Evolutionary conservation across 2,888 invertebrate genomes (phyloP), one percentile per base, ranked within the genome.

Genomic region (Gastrophysa polygoni): DNA sequence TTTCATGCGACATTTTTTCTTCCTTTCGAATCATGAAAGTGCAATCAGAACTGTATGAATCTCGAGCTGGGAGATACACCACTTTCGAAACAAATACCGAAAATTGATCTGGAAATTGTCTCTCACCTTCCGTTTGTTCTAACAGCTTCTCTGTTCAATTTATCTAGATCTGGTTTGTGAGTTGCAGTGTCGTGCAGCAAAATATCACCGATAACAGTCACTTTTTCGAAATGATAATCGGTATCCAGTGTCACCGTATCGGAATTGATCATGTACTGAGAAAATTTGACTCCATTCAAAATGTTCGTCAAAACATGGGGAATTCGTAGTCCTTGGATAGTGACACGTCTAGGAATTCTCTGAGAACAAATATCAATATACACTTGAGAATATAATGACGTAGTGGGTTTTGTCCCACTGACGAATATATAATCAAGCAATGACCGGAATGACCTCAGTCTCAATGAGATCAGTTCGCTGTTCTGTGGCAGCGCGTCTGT

Each of bases 201-300:
- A 46, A 81, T 67, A 67, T 79, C 74, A 47, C 80, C 80, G 0
- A 61, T 38, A 44, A 81, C 70, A 24, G 69, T 74, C 16, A 74
- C 70, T 59, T 78, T 78, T 68, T 78, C 73, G 69, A 80, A 81
- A 50, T 70, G 59, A 51, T 75, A 77, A 47, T 71, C 75, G 4
- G 73, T 68, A 47, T 71, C 58, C 20, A 68, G 44, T 56, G 61
- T 71, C 17, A 72, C 66, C 4, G 67, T 66, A 10, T 72, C 68
- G 54, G 71, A 68, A 58, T 77, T 79, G 43, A 75, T 57, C 71
- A 80, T 72, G 61, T 76, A 80, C 24, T 75, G 64, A 10, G 63
- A 60, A 8, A 80, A 66, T 43, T 68, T 64, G 34, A 76, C 61
- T 17, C 70, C 67, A 67, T 81, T 81, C 28, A 81, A 64, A n/a